Base-by-base conservation (phyloP, 2,888 invertebrate species). In the Myathropa florea region DNA sequence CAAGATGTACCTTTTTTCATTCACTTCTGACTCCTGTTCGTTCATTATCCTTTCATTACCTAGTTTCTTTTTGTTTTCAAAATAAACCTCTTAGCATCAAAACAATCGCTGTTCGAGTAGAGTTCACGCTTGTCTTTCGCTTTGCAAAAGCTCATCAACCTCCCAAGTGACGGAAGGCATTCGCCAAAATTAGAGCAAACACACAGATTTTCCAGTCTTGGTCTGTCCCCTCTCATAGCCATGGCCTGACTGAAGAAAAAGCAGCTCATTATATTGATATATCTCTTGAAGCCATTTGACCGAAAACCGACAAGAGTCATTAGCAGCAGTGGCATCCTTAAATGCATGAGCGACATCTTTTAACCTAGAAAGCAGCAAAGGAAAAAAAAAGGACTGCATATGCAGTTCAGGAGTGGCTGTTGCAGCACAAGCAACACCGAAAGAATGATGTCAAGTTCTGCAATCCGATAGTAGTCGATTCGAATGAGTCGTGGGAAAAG, bases 231-330 rank as follows among this genome's bases (percentile, higher is more conserved):
- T 28, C 61, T 21, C 28, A 59, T 6, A 26, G 39, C 59, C 70
- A 33, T 9, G 24, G 30, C 64, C 60, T 64, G 63, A 67, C 71
- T 33, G 14, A 55, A 68, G 68, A 67, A 80, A 57, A 36, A 55
- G 53, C 59, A 85, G 82, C 85, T 85, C 85, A 85, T 85, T 85
- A 85, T 81, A 85, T 85, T 78, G 85, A 85, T 85, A 77, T 76
- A 85, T 73, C 85, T 77, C 85, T 82, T 70, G 68, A 82, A 82
- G 82, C 85, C 73, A 82, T 85, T 85, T 85, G 85, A 85, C 85
- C 85, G 82, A 85, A 85, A 78, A 85, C 77, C 85, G 64, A 77
- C 72, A 85, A 77, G 82, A 68, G 82, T 82, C 85, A 85, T 85
- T 77, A 82, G 60, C 68, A 64, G 61, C 68, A 75, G 76, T 59